Conservation (phyloP, 2,113 vertebrate species). For the Pterocles burchelli region DNA sequence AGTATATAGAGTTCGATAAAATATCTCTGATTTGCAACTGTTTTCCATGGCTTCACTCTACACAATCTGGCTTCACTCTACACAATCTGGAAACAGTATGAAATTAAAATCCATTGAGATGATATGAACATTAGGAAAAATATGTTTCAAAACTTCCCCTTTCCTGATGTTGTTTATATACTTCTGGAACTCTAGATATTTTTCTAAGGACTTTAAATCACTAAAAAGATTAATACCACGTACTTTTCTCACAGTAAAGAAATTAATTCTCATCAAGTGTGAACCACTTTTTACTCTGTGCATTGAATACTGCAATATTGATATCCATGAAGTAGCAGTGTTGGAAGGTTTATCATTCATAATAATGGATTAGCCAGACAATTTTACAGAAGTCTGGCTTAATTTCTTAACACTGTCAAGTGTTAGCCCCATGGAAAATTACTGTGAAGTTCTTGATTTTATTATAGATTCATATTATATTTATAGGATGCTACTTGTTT, state of each 20-base stretch:
- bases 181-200: background rate
- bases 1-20: background rate
- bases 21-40: background rate
- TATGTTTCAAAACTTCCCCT: background rate
- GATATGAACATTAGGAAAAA: background rate
- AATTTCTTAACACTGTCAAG: background rate
- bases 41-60: background rate
- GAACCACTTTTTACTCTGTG: conserved; percentile 1
- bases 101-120: background rate
- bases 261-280: conserved; percentile 10
- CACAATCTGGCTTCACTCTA: background rate
- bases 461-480: background rate
- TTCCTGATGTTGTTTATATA: background rate
- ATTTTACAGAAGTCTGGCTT: background rate
- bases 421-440: background rate
- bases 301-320: background rate
- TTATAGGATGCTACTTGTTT: background rate
- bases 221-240: background rate
- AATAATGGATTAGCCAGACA: background rate
- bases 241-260: background rate
- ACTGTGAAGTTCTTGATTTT: background rate
- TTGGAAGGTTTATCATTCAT: conserved; percentile 4
- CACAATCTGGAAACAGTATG: background rate
- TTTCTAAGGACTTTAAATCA: background rate
- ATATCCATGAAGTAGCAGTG: background rate